Base-by-base conservation (phyloP, 2,113 vertebrate species). In the Melanerpes formicivorus region DNA sequence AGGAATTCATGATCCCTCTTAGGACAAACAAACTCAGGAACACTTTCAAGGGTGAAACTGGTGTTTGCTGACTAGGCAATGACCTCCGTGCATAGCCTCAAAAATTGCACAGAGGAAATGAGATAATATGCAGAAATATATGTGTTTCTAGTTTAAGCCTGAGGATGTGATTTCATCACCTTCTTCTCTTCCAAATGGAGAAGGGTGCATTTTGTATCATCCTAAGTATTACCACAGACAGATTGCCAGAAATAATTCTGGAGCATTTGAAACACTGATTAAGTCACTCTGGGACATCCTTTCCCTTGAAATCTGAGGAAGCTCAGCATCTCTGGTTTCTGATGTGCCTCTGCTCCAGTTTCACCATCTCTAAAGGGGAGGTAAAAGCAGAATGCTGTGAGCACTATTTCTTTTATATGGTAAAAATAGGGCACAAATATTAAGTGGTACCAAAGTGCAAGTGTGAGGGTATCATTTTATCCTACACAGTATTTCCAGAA, bases 161-260 rank as follows among this genome's bases (percentile, higher is more conserved):
- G 79, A 95, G 94, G 95, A 95, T 96, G 93, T 93, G 93, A 69
- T 96, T 95, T 96, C 94, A 92, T 94, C 84, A 92, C 56, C 92
- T 76, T 59, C 88, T 77, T 40, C 84, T 58, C 81, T 85, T 87
- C 94, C 93, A 94, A 91, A 83, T 50, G 67, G 89, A 93, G 88
- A 25, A 93, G 90, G 79, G 87, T 85, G 93, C 81, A 58, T 88
- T 92, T 92, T 78, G 76, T 91, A 65, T 92, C 89, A 78, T 72
- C 69, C 79, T 42, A 17, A 92, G 62, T 18, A 32, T 93, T 83
- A 13, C 79, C 84, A 94, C 75, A 80, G 81, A 82, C 5, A 56
- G 55, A 80, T 63, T 67, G 92, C 91, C 95, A 93, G 92, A 94
- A 90, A 58, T 72, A 1, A 56, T 85, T 60, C 83, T 93, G 81